phyloP scores from a whole-genome alignment of 1,140 invertebrate genomes.

The Parasteatoda tepidariorum region DNA sequence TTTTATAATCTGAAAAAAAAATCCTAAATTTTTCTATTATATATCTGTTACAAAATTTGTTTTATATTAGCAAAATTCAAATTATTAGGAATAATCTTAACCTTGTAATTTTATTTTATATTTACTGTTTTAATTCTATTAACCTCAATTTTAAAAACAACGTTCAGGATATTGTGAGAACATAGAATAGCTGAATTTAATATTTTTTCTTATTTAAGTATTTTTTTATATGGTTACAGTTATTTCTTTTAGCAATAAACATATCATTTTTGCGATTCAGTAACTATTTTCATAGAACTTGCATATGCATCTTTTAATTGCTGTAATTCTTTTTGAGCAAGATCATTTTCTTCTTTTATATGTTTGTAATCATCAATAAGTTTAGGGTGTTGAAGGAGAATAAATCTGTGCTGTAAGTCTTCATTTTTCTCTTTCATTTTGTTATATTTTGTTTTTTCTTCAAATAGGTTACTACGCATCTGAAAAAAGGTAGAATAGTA shows the following conservation, averaged over 20 bases:
- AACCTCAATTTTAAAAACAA: no score
- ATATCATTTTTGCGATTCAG: neutral
- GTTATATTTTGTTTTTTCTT: slow-evolving; percentile 16
- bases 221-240: neutral
- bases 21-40: no score
- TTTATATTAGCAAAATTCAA: no score
- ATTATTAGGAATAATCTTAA: neutral
- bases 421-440: slow-evolving; percentile 22
- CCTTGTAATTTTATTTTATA: neutral
- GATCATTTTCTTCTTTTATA: neutral
- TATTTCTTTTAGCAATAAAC: neutral
- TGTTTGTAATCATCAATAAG: slow-evolving; percentile 25
- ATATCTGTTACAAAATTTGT: no score
- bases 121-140: neutral
- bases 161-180: no score
- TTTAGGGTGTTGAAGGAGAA: slow-evolving; percentile 11
- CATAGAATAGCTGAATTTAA: no score
- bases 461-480: slow-evolving; percentile 13
- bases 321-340: neutral
- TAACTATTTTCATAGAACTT: neutral
- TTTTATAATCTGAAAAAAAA: no score
- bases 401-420: slow-evolving; percentile 13
- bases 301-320: neutral
- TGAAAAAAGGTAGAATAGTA: neutral
- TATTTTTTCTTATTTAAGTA: neutral